phyloP scores from a whole-genome alignment of 2,113 vertebrate genomes.

The Ammodytes marinus region DNA sequence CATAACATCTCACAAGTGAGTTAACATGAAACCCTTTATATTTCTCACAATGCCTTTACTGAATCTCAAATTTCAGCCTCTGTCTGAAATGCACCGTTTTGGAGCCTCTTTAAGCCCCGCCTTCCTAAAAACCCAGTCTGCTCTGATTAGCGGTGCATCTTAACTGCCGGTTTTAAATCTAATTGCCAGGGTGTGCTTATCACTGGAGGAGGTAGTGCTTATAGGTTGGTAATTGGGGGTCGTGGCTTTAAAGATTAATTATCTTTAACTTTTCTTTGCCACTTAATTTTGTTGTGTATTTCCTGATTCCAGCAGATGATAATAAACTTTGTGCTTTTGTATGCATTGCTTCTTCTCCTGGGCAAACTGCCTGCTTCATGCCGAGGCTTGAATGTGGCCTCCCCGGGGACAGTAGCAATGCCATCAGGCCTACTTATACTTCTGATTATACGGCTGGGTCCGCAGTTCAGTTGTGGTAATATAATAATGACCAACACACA shows the following conservation, averaged over 20 bases:
- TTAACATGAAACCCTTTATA: not conserved
- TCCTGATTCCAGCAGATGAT: constrained; percentile 60
- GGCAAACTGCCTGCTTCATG: constrained; percentile 68
- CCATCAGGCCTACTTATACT: constrained; percentile 78
- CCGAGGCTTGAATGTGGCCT: constrained; percentile 45
- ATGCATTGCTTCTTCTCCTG: constrained; percentile 58
- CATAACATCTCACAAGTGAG: too few relatives aligned
- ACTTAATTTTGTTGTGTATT: constrained; percentile 38
- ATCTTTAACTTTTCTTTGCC: constrained; percentile 30
- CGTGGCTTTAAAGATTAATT: too few relatives aligned
- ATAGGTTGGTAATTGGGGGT: too few relatives aligned
- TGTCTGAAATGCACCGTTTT: too few relatives aligned
- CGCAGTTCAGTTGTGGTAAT: constrained; percentile 89
- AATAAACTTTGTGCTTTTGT: constrained; percentile 52
- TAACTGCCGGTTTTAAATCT: too few relatives aligned
- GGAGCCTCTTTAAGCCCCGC: too few relatives aligned
- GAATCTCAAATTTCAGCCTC: too few relatives aligned
- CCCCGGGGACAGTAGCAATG: constrained; percentile 61
- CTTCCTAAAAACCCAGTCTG: too few relatives aligned
- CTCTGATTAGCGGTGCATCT: too few relatives aligned
- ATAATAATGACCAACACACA: constrained; percentile 94
- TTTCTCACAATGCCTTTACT: too few relatives aligned
- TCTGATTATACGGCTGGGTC: constrained; percentile 83
- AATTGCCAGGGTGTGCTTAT: too few relatives aligned
- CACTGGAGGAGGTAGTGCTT: too few relatives aligned